phyloP scores from a whole-genome alignment of 2,888 invertebrate genomes.

The Caenorhabditis sulstoni region DNA sequence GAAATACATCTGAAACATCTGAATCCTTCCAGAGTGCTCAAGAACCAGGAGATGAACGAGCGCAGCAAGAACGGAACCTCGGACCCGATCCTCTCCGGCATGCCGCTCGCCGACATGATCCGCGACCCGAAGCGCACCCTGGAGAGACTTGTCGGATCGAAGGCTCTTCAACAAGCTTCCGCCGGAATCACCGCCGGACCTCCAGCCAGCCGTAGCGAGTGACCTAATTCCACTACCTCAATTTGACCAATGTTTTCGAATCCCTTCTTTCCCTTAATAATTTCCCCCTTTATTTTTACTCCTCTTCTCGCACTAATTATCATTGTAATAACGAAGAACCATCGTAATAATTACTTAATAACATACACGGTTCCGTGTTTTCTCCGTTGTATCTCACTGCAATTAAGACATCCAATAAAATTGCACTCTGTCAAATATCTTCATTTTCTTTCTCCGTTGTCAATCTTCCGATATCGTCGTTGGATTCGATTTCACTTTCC shows the following conservation, averaged over 20 bases:
- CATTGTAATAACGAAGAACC: constrained; percentile 19
- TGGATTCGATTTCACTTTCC: constrained; percentile 34
- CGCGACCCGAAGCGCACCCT: constrained; percentile 78
- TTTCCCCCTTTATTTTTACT: constrained; percentile 28
- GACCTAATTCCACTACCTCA: constrained; percentile 54
- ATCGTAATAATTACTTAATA: constrained; percentile 38
- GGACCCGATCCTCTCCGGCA: constrained; percentile 67
- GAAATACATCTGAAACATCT: background rate
- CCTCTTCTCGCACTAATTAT: constrained; percentile 30
- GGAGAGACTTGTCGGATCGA: constrained; percentile 75
- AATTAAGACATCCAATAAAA: constrained; percentile 43
- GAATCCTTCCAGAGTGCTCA: constrained; percentile 72
- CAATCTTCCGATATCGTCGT: background rate
- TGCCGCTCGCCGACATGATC: constrained; percentile 77
- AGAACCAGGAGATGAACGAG: constrained; percentile 77
- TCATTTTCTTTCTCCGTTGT: constrained; percentile 8
- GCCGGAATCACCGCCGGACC: constrained; percentile 59
- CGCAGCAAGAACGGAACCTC: constrained; percentile 70
- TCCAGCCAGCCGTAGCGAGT: constrained; percentile 61
- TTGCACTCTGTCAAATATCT: constrained; percentile 20
- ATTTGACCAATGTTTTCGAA: constrained; percentile 17
- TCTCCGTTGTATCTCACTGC: constrained; percentile 57
- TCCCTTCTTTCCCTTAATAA: constrained; percentile 21
- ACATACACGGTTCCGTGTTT: constrained; percentile 49
- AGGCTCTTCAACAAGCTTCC: constrained; percentile 56